Evolutionary conservation across 2,797 vertebrate species (phyloP).

Genomic region (Pristis pectinata): DNA sequence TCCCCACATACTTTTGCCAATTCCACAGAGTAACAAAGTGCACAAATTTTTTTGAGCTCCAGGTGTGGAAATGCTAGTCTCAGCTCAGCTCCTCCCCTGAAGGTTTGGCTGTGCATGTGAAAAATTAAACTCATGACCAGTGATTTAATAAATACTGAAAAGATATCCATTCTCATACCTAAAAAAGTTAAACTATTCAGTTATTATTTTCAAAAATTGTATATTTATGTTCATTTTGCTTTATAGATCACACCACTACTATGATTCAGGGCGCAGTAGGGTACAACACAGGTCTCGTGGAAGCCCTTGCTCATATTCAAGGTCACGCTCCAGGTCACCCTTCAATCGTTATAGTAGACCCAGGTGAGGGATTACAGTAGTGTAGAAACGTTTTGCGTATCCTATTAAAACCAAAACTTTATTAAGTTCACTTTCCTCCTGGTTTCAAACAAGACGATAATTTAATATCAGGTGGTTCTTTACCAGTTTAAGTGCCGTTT

Average conservation of each 20-base stretch:
- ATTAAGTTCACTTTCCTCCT: background rate
- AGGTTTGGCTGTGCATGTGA: background rate
- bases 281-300: slow-evolving; percentile 63
- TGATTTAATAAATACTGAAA: background rate
- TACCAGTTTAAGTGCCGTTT: background rate
- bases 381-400: slow-evolving; percentile 36
- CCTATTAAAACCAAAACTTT: background rate
- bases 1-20: background rate
- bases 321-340: slow-evolving; percentile 69
- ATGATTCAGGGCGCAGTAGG: slow-evolving; percentile 72
- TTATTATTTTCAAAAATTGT: background rate
- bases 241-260: slow-evolving; percentile 78
- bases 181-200: background rate
- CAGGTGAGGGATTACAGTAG: slow-evolving; percentile 61
- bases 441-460: background rate
- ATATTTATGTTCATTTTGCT: slow-evolving; percentile 34
- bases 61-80: background rate
- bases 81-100: background rate
- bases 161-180: background rate
- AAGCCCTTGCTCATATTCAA: slow-evolving; percentile 70
- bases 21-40: background rate
- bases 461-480: background rate
- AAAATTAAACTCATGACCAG: background rate
- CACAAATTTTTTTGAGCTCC: background rate
- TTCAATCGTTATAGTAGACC: slow-evolving; percentile 67